phyloP scores from a whole-genome alignment of 2,797 vertebrate genomes.

The Sebastes hubbsi region DNA sequence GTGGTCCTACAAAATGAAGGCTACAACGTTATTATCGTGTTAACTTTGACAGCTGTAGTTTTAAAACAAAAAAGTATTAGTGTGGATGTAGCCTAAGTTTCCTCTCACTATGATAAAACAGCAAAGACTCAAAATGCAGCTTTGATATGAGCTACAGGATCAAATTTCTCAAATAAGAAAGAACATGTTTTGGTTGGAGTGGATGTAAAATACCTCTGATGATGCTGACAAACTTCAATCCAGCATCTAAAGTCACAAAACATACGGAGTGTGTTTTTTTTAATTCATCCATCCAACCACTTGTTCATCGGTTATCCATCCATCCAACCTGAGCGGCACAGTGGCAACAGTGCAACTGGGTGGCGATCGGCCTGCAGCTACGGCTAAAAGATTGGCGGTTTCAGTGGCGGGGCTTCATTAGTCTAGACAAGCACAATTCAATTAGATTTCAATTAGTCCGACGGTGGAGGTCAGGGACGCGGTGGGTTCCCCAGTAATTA shows the following conservation, averaged over 20 bases:
- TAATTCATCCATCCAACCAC: not conserved
- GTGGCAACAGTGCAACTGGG: conserved; percentile 23
- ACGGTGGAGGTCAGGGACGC: conserved; percentile 82
- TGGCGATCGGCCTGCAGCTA: conserved; percentile 50
- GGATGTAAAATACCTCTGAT: not conserved
- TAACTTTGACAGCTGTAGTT: no score
- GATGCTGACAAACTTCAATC: not conserved
- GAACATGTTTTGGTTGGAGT: not conserved
- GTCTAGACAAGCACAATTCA: conserved; percentile 87
- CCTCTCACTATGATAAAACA: not conserved
- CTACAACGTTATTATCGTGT: no score
- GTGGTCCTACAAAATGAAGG: not conserved
- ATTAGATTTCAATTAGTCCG: conserved; percentile 87
- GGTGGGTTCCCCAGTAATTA: conserved; percentile 83
- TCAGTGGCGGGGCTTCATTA: conserved; percentile 83
- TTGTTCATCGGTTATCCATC: not conserved
- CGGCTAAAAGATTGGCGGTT: conserved; percentile 77
- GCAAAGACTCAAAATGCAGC: not conserved
- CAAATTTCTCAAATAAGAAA: not conserved
- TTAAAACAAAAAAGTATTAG: no score
- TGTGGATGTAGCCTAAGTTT: not conserved
- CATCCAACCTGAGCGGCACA: conserved; percentile 9
- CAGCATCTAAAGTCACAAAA: not conserved
- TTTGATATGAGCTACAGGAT: not conserved
- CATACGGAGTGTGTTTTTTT: not conserved